Conservation (phyloP, 2,888 invertebrate genomes). For the Drosophila conformis region DNA sequence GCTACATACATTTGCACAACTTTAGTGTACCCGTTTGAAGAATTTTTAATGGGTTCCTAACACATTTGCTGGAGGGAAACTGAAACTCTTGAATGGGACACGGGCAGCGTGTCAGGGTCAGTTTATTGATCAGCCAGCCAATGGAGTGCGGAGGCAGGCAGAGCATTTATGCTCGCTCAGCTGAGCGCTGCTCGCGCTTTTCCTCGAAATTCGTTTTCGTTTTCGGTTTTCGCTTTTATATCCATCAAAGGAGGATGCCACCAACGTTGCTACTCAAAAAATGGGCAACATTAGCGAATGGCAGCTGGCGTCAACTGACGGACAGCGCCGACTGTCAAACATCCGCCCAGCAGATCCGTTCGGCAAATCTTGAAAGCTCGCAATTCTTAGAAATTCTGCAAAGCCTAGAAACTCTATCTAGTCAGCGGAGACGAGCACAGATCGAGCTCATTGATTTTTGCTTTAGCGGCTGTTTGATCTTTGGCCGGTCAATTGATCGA, state of each 20-base stretch:
- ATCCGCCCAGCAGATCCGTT: slow-evolving; percentile 65
- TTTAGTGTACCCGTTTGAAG: not conserved
- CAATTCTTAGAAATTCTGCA: slow-evolving; percentile 71
- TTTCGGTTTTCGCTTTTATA: slow-evolving; percentile 18
- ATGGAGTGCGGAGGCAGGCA: slow-evolving; percentile 36
- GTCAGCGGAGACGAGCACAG: slow-evolving; percentile 49
- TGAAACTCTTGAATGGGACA: slow-evolving; percentile 23
- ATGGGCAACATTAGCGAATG: slow-evolving; percentile 26
- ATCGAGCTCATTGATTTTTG: slow-evolving; percentile 73
- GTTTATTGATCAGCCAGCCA: slow-evolving; percentile 50
- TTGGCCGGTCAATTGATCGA: slow-evolving; percentile 64
- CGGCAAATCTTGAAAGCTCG: slow-evolving; percentile 74
- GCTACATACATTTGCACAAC: not conserved
- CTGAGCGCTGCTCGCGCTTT: slow-evolving; percentile 53
- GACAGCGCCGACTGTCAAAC: slow-evolving; percentile 38
- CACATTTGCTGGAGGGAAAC: slow-evolving; percentile 6
- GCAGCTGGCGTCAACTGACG: slow-evolving; percentile 60
- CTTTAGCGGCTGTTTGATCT: slow-evolving; percentile 73
- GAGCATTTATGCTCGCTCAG: slow-evolving; percentile 18
- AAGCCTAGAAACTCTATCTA: slow-evolving; percentile 80
- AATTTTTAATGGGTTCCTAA: not conserved
- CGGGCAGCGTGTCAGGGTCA: not conserved
- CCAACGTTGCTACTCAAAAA: slow-evolving; percentile 58
- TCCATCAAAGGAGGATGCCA: slow-evolving; percentile 53
- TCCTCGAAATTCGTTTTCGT: slow-evolving; percentile 57